Percentiles rank a stretch among this genome's conserved stretches.
phyloP scores from a whole-genome alignment of 2,888 invertebrate genomes.

The Rhaphigaster nebulosa region DNA sequence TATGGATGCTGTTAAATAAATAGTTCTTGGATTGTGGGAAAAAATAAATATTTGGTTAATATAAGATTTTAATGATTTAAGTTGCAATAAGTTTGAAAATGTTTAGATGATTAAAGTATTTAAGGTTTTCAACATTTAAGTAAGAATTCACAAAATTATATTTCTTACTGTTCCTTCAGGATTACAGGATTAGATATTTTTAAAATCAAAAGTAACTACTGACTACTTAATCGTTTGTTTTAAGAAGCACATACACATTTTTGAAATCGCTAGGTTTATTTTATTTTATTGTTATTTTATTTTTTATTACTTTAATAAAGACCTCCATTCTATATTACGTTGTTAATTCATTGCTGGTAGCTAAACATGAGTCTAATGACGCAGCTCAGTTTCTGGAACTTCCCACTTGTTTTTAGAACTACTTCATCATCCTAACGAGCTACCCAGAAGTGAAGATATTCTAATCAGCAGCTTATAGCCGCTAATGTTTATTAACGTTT shows the following conservation, averaged over 20 bases:
- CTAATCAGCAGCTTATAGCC: neutral
- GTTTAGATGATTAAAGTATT: too few relatives aligned
- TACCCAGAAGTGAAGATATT: neutral
- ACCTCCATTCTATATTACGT: neutral
- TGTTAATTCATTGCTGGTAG: neutral
- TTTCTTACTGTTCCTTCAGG: too few relatives aligned
- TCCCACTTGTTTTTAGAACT: slow-evolving; percentile 11
- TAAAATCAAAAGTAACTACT: too few relatives aligned
- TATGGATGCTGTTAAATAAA: too few relatives aligned
- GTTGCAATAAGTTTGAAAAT: too few relatives aligned
- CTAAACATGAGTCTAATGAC: neutral
- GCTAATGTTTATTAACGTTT: neutral
- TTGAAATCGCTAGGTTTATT: neutral
- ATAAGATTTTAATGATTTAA: too few relatives aligned
- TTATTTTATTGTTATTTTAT: neutral
- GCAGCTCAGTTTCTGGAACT: neutral
- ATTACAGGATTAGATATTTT: too few relatives aligned
- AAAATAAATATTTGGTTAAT: too few relatives aligned
- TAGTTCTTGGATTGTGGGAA: too few relatives aligned
- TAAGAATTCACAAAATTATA: too few relatives aligned
- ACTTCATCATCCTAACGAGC: neutral
- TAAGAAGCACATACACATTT: neutral
- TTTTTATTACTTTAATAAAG: neutral
- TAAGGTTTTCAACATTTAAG: too few relatives aligned
- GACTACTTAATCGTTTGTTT: too few relatives aligned